phyloP scores from a whole-genome alignment of 2,797 vertebrate genomes.

The Hoplostethus mediterraneus region DNA sequence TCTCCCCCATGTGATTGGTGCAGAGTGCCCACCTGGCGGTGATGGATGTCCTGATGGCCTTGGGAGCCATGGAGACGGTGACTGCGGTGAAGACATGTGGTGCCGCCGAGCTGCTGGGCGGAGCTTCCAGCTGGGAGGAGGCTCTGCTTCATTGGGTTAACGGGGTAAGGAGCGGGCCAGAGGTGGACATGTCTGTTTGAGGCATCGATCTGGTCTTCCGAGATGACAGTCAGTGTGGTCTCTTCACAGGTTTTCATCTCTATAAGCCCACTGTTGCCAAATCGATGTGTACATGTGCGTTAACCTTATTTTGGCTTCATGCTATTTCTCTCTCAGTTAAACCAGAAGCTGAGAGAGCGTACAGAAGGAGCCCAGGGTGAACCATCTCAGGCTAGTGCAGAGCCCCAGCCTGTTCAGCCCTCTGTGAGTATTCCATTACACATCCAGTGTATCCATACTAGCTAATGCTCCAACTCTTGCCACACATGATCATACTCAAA shows the following conservation, averaged over 20 bases:
- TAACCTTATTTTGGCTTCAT: slow-evolving; percentile 13
- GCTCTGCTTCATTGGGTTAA: slow-evolving; percentile 91
- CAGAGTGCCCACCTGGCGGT: slow-evolving; percentile 91
- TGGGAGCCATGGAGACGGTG: slow-evolving; percentile 89
- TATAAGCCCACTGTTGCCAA: neutral
- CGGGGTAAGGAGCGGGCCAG: slow-evolving; percentile 78
- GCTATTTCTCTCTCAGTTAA: slow-evolving; percentile 80
- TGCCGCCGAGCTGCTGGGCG: slow-evolving; percentile 76
- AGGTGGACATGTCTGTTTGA: neutral
- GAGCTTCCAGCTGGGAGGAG: slow-evolving; percentile 84
- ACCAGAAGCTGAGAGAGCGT: slow-evolving; percentile 86
- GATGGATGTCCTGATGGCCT: slow-evolving; percentile 91
- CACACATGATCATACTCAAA: slow-evolving; percentile 17
- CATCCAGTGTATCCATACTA: neutral
- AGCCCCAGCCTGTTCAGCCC: slow-evolving; percentile 84
- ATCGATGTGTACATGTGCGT: neutral
- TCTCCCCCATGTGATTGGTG: slow-evolving; percentile 57
- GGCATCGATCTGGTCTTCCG: neutral
- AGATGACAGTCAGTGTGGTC: neutral
- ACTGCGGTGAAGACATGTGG: slow-evolving; percentile 75
- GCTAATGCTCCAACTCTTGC: neutral
- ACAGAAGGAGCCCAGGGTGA: slow-evolving; percentile 82
- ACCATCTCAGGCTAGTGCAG: slow-evolving; percentile 69
- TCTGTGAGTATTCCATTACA: slow-evolving; percentile 79
- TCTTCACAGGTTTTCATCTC: neutral